Evolutionary conservation across 2,888 invertebrate species (phyloP), one percentile per base, ranked within the genome.

Genomic region (Hedya salicella): DNA sequence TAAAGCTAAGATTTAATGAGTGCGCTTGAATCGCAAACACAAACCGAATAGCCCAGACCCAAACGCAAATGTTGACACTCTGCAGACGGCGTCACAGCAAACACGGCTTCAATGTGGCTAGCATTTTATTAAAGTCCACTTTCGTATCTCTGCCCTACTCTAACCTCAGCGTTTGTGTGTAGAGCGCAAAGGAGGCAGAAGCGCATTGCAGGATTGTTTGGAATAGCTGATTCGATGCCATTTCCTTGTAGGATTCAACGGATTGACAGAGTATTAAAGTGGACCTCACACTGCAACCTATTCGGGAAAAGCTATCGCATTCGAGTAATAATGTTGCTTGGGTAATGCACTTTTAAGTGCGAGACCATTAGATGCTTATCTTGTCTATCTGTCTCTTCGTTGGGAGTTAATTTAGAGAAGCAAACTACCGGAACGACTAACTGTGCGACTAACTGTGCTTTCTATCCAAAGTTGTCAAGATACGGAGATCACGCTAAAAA

Each of bases 41-140:
- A 68, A 62, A 59, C 59, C 32, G 57, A 56, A 40, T 61, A 46
- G 70, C 67, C 68, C 49, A 59, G 70, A 68, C 60, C 59, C 69
- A 62, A 44, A 49, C 21, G 70, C 69, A 73, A 75, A 75, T 73
- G 71, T 75, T 75, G 75, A 75, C 72, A 62, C 66, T 61, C 65
- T 68, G 62, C 69, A 68, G 59, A 68, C 71, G 70, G 42, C 59
- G 64, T 68, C 52, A 66, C 21, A 32, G 65, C 60, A 65, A 68
- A 68, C 61, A 68, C 52, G 48, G 39, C 59, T 68, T 48, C 50
- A 50, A 48, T 66, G 60, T 48, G 60, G 59, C 60, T 53, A 57
- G 42, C 57, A 56, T 64, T 64, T 64, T 64, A 64, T 59, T 64
- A 52, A 59, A 64, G 64, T 59, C 64, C 57, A 59, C 57, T 64